Conservation (phyloP, 2,113 vertebrate genomes). For the Ailurus styani region DNA sequence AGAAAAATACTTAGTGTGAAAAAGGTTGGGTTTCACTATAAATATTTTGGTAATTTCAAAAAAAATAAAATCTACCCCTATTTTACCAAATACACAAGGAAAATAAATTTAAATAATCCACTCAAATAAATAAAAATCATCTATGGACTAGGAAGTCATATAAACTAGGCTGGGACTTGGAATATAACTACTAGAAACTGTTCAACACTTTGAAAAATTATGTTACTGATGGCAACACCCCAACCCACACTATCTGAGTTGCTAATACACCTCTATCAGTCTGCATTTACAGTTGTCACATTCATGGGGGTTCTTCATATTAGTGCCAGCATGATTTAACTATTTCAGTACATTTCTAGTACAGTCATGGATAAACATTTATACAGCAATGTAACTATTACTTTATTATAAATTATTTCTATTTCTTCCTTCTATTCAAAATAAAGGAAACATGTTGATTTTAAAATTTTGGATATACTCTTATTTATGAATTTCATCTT, state of each 20-base stretch:
- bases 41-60: conserved; percentile 11
- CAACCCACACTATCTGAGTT: neutral
- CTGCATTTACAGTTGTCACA: neutral
- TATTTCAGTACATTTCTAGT: neutral
- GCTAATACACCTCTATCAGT: neutral
- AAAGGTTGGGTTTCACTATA: neutral
- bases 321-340: neutral
- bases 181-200: neutral
- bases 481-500: conserved; percentile 5
- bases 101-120: neutral
- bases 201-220: neutral
- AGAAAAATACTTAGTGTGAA: neutral
- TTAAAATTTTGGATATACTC: neutral
- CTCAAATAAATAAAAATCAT: neutral
- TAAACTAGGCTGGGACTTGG: neutral
- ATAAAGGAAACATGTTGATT: neutral
- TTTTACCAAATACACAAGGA: neutral
- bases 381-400: neutral
- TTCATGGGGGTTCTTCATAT: neutral
- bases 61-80: neutral
- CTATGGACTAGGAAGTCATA: neutral
- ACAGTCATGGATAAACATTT: neutral
- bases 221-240: neutral
- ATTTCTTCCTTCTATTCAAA: neutral
- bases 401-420: neutral